Percentiles rank a stretch among this genome's conserved stretches.
phyloP scores from a whole-genome alignment of 2,797 vertebrate genomes.

The Enteromius fasciolatus region DNA sequence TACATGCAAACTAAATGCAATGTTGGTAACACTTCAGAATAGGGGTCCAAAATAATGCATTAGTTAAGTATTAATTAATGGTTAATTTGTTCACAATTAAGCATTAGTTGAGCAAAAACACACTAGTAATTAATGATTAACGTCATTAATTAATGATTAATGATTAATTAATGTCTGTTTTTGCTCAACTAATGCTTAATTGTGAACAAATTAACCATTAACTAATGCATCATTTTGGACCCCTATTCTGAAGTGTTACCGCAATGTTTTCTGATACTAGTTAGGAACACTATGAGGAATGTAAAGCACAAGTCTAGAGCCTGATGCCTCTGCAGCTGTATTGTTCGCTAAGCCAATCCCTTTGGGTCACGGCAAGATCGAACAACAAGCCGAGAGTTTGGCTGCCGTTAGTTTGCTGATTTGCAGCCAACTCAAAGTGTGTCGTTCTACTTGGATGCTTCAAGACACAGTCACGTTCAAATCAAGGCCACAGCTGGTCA shows the following conservation, averaged over 20 bases:
- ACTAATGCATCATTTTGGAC: too few relatives aligned
- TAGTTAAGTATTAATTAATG: too few relatives aligned
- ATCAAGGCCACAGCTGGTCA: slow-evolving; percentile 71
- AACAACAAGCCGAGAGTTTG: slow-evolving; percentile 39
- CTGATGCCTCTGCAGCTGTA: slow-evolving; percentile 26
- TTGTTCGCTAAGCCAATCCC: slow-evolving; percentile 36
- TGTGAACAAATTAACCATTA: too few relatives aligned
- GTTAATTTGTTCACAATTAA: too few relatives aligned
- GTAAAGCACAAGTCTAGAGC: background rate
- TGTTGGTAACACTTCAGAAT: too few relatives aligned
- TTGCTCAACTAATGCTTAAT: too few relatives aligned
- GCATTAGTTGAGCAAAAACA: too few relatives aligned
- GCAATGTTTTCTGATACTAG: background rate
- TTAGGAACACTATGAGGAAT: slow-evolving; percentile 11
- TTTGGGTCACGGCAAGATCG: slow-evolving; percentile 14
- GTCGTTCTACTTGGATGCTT: slow-evolving; percentile 27
- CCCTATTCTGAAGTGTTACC: too few relatives aligned
- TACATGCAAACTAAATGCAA: background rate
- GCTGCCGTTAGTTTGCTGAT: slow-evolving; percentile 23
- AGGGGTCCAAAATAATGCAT: too few relatives aligned
- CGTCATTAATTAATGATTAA: too few relatives aligned
- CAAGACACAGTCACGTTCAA: slow-evolving; percentile 31
- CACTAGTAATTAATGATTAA: too few relatives aligned
- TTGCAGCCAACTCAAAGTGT: slow-evolving; percentile 9
- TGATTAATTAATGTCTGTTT: too few relatives aligned